Evolutionary conservation across 2,797 vertebrate genomes (phyloP).

Genomic region (Myotis daubentonii): DNA sequence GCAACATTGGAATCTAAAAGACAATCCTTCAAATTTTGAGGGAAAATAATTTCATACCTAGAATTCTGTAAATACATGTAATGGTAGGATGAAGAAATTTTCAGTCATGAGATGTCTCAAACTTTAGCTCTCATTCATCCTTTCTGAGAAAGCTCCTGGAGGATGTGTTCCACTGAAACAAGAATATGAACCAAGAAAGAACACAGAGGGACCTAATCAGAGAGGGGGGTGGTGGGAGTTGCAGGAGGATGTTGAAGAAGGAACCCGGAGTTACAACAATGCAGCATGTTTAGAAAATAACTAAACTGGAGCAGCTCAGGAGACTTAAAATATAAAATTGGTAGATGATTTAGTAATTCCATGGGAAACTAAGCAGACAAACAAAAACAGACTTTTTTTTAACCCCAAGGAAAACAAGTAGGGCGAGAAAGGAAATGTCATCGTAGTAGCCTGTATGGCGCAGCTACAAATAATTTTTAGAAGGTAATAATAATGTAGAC

Average conservation of each 20-base stretch:
- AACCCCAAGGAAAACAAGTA: background rate
- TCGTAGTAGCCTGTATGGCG: background rate
- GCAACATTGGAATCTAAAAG: background rate
- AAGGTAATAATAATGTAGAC: background rate
- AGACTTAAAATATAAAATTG: background rate
- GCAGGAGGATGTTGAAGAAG: background rate
- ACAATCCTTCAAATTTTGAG: background rate
- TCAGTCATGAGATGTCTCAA: background rate
- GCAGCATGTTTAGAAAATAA: background rate
- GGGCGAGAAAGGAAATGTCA: background rate
- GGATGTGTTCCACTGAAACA: background rate
- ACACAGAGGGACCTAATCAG: background rate
- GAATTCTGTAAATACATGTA: background rate
- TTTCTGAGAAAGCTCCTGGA: slow-evolving; percentile 39
- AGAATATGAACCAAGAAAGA: background rate
- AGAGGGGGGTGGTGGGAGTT: background rate
- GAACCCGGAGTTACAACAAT: background rate
- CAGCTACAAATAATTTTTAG: background rate
- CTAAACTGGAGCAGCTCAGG: background rate
- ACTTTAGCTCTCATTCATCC: background rate
- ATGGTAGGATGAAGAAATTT: background rate
- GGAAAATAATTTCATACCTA: background rate
- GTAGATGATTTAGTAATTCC: background rate
- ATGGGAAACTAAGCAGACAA: slow-evolving; percentile 34
- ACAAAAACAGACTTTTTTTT: background rate